Base-by-base conservation (phyloP, 2,113 vertebrate genomes). In the Lota lota region DNA sequence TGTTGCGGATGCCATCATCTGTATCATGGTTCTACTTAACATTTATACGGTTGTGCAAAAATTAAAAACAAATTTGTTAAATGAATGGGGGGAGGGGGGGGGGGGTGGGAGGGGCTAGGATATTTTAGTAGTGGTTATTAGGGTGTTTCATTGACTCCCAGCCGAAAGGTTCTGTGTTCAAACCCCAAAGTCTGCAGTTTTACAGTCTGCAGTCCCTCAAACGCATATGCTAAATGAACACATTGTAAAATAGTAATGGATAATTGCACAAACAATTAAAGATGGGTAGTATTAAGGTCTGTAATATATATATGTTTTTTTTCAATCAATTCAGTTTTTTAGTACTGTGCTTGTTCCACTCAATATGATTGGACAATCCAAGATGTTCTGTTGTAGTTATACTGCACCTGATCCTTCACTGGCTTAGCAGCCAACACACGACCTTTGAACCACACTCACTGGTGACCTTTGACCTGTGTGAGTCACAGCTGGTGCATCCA, bases 221-320 rank as follows among this genome's bases (percentile, higher is more conserved):
- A 40, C 6, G 4, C 36, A 40, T 40, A 7, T 40, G 36, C 36
- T 40, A 40, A 40, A 40, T 40, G 1, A 40, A 40, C 6, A 40
- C 6, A 40, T 40, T 1, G 36, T 40, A 40, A 40, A 40, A 40
- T 40, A 40, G 36, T 40, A 7, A 40, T 88, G 82, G 61, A 70
- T 82, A 82, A 76, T 57, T 78, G 72, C 78, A 81, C 70, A 69
- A 68, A 70, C 79, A 75, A 74, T 80, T 79, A 77, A 79, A 82
- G 71, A 79, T 6, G 24, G 72, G 65, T 63, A 75, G 54, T 69
- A 70, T 65, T 79, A 68, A 24, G 36, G 61, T 73, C 67, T 73
- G 24, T 24, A 24, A 12, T 67, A 47, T 78, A 68, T 69, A 53
- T 64, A 24, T 24, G 4, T 24, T 2, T 63, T 70, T 40, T 66